These are phyloP conservation scores for Apodemus speciosus DNA, from an alignment of 2,113 vertebrate genomes.

Conservation along the genomic window DNA sequence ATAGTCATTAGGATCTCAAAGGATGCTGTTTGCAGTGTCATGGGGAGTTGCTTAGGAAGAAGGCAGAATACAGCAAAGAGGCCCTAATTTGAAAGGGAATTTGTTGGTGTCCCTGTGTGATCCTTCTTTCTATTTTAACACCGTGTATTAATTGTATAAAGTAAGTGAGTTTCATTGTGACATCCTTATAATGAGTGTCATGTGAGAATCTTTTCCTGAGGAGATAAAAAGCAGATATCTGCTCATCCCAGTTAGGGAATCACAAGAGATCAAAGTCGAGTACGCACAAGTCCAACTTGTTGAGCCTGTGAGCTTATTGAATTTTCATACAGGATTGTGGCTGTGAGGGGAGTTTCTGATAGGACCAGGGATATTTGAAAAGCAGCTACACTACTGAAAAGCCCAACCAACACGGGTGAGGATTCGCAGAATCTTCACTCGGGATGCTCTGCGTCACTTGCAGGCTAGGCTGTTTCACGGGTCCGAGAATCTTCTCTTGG, in stretches of 20 bases:
- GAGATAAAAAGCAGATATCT: not conserved
- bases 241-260: not conserved
- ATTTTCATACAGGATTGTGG: not conserved
- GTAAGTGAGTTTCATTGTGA: not conserved
- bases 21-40: not conserved
- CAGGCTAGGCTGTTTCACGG: too few relatives aligned
- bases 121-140: not conserved
- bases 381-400: not conserved
- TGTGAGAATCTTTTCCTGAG: too few relatives aligned
- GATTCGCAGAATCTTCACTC: not conserved
- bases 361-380: not conserved
- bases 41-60: not conserved
- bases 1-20: not conserved
- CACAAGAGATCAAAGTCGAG: not conserved
- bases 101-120: too few relatives aligned
- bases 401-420: not conserved
- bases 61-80: too few relatives aligned
- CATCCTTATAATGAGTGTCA: not conserved
- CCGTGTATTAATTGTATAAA: not conserved
- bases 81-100: not conserved
- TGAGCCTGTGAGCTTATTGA: not conserved
- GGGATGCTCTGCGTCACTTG: not conserved
- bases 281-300: not conserved
- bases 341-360: too few relatives aligned
- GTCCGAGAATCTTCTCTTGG: not conserved